Evolutionary conservation across 2,113 vertebrate genomes (phyloP), one percentile per base, ranked within the genome.

Genomic region (Gyps fulvus): DNA sequence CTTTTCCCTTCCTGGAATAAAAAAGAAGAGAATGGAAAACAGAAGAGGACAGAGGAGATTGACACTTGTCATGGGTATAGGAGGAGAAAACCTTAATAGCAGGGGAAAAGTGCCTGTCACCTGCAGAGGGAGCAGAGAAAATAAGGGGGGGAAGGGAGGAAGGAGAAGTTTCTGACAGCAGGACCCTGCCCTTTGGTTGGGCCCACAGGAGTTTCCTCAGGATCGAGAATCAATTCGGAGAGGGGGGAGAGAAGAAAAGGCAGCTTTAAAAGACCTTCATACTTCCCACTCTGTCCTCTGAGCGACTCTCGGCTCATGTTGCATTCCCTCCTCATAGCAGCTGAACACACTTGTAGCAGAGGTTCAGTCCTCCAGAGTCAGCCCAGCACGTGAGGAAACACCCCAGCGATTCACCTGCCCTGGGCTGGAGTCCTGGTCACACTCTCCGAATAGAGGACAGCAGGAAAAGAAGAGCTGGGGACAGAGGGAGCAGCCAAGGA

Each of bases 51-150:
- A 96, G 77, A 84, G 80, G 22, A 92, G 49, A 40, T 18, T 84
- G 83, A 89, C 92, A 78, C 10, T 62, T 82, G 36, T 82, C 57
- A 66, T 76, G 61, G 8, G 3, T 78, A 65, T 89, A 65, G 86
- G 61, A 92, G 87, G 42, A 90, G 52, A 90, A 91, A 84, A 84
- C 43, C 76, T 92, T 87, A 93, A 67, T 78, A 93, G 79, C 63
- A 29, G 55, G 43, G 89, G 74, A 92, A 81, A 95, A 95, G 80
- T 50, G 18, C 38, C 54, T 85, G 72, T 82, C 86, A 77, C 52
- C 71, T 58, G 58, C 0, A 1, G 42, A 89, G 62, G 58, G 62
- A 66, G 50, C 31, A 76, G n/a, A 66, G 71, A 76, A 72, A 83
- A 42, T 40, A 76, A 73, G 42, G 26, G 16, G 16, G 20, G 14